Evolutionary conservation across 2,797 vertebrate species (phyloP).

Genomic region (Manis crassicaudata): DNA sequence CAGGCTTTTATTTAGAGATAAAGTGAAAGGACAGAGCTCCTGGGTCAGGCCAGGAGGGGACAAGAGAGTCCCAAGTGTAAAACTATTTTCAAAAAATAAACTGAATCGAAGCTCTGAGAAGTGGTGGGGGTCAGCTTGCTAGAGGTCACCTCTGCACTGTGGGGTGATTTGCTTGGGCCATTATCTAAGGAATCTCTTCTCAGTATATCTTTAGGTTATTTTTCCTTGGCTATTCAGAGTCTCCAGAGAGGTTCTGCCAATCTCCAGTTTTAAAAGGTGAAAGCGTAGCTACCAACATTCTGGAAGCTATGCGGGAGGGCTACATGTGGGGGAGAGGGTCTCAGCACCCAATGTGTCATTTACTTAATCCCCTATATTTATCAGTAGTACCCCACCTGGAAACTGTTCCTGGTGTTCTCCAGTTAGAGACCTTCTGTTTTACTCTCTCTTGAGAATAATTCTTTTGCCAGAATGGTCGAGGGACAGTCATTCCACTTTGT

Average conservation of each 20-base stretch:
- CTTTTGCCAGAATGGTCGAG: not conserved
- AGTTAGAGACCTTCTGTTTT: not conserved
- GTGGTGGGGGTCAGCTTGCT: not conserved
- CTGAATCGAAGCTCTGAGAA: not conserved
- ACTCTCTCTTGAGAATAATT: conserved; percentile 15
- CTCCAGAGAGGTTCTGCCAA: not conserved
- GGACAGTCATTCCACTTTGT: not conserved
- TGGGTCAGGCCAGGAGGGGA: too few species aligned
- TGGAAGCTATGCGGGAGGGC: not conserved
- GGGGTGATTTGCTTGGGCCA: not conserved
- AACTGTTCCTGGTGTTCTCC: not conserved
- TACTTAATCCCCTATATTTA: not conserved
- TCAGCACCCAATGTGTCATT: not conserved
- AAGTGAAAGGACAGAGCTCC: too few species aligned
- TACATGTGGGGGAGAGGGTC: not conserved
- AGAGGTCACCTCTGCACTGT: not conserved
- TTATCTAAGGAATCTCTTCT: not conserved
- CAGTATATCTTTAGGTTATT: not conserved
- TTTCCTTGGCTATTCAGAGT: not conserved
- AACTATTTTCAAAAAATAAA: not conserved
- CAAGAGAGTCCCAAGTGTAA: not conserved
- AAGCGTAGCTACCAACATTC: not conserved
- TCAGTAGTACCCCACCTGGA: not conserved
- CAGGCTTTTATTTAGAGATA: too few species aligned
- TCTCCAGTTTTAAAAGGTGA: not conserved